A percentile compares a stretch with the other conserved stretches of the same genome.
These are phyloP conservation scores for Oxygymnocypris stewartii DNA, from an alignment of 2,113 vertebrate genomes.

Conservation along the genomic window DNA sequence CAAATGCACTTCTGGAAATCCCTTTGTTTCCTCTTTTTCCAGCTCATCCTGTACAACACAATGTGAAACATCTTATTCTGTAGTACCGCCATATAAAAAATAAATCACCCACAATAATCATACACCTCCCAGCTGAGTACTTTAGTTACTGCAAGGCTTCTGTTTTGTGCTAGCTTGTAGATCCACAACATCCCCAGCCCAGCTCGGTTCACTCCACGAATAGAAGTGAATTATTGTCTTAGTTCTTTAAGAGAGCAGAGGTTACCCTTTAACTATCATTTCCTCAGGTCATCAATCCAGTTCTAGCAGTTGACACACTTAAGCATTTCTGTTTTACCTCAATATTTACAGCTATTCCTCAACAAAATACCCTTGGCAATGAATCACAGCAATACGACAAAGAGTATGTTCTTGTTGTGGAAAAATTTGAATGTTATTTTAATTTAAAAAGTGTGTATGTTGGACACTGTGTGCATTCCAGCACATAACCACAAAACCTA, in stretches of 20 bases:
- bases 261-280: constrained; percentile 36
- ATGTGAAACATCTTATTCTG: constrained; percentile 72
- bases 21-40: constrained; percentile 70
- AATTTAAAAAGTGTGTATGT: not conserved
- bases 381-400: not conserved
- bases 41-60: constrained; percentile 67
- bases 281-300: constrained; percentile 34
- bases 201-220: not conserved
- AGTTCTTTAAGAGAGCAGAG: constrained; percentile 28
- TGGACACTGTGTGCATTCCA: not conserved
- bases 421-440: not conserved
- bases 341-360: constrained; percentile 11
- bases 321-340: constrained; percentile 35
- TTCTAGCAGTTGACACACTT: constrained; percentile 13
- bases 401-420: not conserved
- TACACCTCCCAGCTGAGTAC: constrained; percentile 72
- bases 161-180: constrained; percentile 62
- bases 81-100: constrained; percentile 73
- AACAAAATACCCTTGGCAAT: constrained; percentile 9
- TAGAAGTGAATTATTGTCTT: constrained; percentile 31
- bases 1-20: constrained; percentile 65
- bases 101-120: constrained; percentile 77
- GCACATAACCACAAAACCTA: not conserved
- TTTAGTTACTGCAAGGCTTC: constrained; percentile 73
- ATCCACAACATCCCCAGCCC: constrained; percentile 50